Conservation (phyloP, 2,888 invertebrate genomes). For the Romanomermis culicivorax region DNA sequence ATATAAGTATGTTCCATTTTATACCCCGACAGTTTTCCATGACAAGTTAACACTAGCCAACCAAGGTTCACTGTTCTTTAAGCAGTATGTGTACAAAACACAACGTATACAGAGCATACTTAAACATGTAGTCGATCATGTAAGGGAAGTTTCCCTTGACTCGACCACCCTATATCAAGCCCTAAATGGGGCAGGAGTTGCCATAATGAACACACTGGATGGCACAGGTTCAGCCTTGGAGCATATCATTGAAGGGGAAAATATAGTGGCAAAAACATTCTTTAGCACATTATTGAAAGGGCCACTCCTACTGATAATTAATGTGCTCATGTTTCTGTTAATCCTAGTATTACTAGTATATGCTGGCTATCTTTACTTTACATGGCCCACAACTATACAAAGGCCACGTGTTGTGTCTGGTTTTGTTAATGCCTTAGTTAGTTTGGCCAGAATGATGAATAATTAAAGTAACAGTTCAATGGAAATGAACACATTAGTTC, state of each 20-base stretch:
- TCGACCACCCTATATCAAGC: background rate
- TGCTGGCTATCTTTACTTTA: no score
- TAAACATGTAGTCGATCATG: background rate
- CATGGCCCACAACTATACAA: no score
- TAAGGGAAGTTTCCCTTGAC: background rate
- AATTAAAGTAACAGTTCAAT: no score
- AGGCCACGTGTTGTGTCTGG: no score
- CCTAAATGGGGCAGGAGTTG: background rate
- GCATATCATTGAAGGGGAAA: background rate
- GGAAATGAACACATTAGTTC: no score
- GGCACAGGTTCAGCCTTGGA: background rate
- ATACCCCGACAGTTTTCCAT: background rate
- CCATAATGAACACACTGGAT: background rate
- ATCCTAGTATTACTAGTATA: no score
- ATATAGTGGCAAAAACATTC: background rate
- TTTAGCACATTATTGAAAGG: background rate
- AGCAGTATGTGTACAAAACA: background rate
- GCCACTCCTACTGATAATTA: background rate
- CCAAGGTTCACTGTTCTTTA: background rate
- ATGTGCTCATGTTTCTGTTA: no score
- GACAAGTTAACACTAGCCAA: background rate
- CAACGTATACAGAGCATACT: background rate
- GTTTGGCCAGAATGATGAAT: no score
- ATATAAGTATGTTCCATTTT: background rate
- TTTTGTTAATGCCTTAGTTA: no score